A percentile compares a stretch with the other conserved stretches of the same genome.
Evolutionary conservation across 1,140 invertebrate species (phyloP).

Genomic region (Lutraria rhynchaena): DNA sequence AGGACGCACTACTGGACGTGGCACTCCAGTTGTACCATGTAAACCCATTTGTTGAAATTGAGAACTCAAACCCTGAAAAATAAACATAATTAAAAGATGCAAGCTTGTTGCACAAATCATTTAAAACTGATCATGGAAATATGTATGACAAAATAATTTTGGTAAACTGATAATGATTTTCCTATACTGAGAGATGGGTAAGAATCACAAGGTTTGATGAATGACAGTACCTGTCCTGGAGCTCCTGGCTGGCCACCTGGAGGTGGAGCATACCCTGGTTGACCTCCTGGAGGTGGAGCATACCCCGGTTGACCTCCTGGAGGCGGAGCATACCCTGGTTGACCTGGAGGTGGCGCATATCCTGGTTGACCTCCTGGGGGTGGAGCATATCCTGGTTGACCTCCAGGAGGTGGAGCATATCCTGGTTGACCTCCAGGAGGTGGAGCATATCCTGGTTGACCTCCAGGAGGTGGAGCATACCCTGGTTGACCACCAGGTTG

Average conservation of each 20-base stretch:
- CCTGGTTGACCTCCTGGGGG: conserved; percentile 54
- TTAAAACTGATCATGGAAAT: too few relatives aligned
- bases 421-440: conserved; percentile 27
- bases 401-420: conserved; percentile 24
- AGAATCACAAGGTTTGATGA: too few relatives aligned
- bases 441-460: conserved; percentile 32
- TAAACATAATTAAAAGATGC: too few relatives aligned
- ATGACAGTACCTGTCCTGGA: too few relatives aligned
- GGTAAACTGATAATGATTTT: too few relatives aligned
- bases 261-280: conserved; percentile 40
- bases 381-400: conserved; percentile 48
- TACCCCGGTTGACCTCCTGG: conserved; percentile 26
- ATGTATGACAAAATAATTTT: too few relatives aligned
- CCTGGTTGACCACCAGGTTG: conserved; percentile 43
- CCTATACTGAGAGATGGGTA: too few relatives aligned
- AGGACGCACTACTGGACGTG: conserved; percentile 74
- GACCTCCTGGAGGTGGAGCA: conserved; percentile 24
- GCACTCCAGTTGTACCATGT: conserved; percentile 62
- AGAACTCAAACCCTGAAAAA: conserved; percentile 33
- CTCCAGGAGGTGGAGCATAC: conserved; percentile 32
- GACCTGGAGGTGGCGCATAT: conserved; percentile 35
- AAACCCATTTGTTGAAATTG: conserved; percentile 61
- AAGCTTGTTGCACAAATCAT: too few relatives aligned
- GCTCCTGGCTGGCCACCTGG: conserved; percentile 25
- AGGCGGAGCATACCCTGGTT: conserved; percentile 44